Base-by-base conservation (phyloP, 2,113 vertebrate species). In the Boulengeromyrus knoepffleri region DNA sequence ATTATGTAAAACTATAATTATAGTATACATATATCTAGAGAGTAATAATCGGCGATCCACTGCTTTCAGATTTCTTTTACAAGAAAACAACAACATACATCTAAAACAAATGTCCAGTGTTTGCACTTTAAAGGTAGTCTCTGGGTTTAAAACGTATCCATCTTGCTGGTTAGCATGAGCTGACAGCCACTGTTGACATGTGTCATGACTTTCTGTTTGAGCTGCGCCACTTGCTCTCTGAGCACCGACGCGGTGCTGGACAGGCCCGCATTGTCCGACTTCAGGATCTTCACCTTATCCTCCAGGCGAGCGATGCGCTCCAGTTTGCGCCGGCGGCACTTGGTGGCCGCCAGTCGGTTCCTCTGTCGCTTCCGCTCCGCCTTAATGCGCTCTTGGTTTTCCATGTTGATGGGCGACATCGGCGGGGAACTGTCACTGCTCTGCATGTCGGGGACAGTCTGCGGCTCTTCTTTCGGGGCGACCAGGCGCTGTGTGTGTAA, bases 101-200 rank as follows among this genome's bases (percentile, higher is more conserved):
- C 47, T 92, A 91, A 92, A 92, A 87, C 92, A 88, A 91, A 92
- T 90, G 92, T 95, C 95, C 95, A 95, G 95, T 95, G 95, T 96
- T 95, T 90, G 93, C 91, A 94, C 93, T 94, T 95, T 83, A 49
- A 89, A 66, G 1, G 92, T 50, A 90, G 88, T 91, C 85, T 19
- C n/a, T 49, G 10, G 50, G 36, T 92, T 93, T 94, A 97, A 93
- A 96, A 97, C 3, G 95, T 94, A 92, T 97, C 97, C 92, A 97
- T 95, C 91, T 98, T 97, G 49, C 97, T 96, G 3, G 96, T 96
- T 0, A 98, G 92, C 93, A 98, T 97, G 90, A 99, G 96, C 93
- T 98, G 98, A 92, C 98, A 99, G 89, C 98, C 98, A 91, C 97
- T 98, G 91, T 96, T 97, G 90, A 98, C 97, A 31, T 99, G 98